phyloP scores from a whole-genome alignment of 2,113 vertebrate genomes.

The Talpa occidentalis region DNA sequence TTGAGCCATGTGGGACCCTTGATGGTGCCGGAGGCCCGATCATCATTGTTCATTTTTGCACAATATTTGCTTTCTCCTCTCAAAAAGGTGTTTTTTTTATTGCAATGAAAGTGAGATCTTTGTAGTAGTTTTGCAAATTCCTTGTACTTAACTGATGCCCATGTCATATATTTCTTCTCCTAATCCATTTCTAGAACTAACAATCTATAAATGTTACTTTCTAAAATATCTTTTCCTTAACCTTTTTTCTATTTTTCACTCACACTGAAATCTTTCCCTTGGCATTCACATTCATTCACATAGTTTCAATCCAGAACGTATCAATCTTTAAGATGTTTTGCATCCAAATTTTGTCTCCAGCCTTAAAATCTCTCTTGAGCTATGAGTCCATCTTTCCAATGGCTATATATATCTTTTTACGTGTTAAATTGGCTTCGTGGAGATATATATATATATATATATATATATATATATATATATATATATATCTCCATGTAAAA shows the following conservation, averaged over 20 bases:
- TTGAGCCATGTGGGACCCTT: too few species aligned
- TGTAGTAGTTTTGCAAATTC: not conserved
- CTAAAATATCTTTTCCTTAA: not conserved
- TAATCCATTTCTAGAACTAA: not conserved
- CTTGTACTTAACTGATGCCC: not conserved
- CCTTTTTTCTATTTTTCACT: not conserved
- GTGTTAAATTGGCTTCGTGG: not conserved
- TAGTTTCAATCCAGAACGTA: not conserved
- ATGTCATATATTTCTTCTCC: not conserved
- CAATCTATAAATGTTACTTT: not conserved
- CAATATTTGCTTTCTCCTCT: too few species aligned
- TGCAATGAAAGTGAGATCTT: not conserved
- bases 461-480: too few species aligned
- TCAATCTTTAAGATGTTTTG: not conserved
- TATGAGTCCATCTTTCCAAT: not conserved
- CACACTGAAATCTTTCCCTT: not conserved
- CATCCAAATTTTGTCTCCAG: not conserved
- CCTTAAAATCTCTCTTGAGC: not conserved
- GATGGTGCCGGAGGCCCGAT: too few species aligned
- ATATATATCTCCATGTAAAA: not conserved
- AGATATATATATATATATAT: too few species aligned
- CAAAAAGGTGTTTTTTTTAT: not conserved
- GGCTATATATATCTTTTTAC: not conserved
- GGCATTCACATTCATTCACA: not conserved
- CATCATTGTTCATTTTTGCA: too few species aligned